phyloP scores from a whole-genome alignment of 2,797 vertebrate genomes.

The Discoglossus pictus region DNA sequence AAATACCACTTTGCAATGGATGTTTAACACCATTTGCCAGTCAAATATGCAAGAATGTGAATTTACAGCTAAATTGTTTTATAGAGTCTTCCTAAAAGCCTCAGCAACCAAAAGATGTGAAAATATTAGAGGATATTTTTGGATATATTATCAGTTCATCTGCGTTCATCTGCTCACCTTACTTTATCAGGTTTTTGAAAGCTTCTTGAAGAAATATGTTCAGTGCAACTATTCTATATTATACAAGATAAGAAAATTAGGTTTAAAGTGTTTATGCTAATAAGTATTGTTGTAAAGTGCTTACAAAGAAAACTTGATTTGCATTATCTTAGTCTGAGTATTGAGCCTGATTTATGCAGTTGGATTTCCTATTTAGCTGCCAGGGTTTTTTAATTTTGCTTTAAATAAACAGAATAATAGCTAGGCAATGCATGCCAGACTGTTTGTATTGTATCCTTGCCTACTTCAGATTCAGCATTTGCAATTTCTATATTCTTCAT shows the following conservation, averaged over 20 bases:
- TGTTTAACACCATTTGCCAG: too few species aligned
- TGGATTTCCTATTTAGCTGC: conserved; percentile 15
- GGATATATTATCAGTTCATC: too few species aligned
- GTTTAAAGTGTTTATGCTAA: conserved; percentile 24
- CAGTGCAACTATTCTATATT: neutral
- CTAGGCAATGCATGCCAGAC: neutral
- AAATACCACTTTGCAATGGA: too few species aligned
- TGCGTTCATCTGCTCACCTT: too few species aligned
- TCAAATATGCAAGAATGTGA: too few species aligned
- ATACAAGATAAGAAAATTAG: neutral
- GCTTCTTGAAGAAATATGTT: too few species aligned
- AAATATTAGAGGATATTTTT: too few species aligned
- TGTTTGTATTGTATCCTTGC: neutral
- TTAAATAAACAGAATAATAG: conserved; percentile 19
- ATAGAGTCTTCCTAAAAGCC: too few species aligned
- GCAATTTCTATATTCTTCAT: conserved; percentile 6
- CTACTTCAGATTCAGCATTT: neutral
- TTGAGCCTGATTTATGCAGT: neutral
- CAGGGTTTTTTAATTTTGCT: conserved; percentile 22
- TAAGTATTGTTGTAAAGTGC: conserved; percentile 15
- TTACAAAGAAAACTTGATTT: conserved; percentile 18
- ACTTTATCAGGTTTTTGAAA: too few species aligned
- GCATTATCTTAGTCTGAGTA: conserved; percentile 14
- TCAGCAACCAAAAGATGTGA: too few species aligned
- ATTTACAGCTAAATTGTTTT: too few species aligned